A percentile compares a stretch with the other conserved stretches of the same genome.
Conservation (phyloP, 2,888 invertebrate genomes). For the Miltochrista miniata region DNA sequence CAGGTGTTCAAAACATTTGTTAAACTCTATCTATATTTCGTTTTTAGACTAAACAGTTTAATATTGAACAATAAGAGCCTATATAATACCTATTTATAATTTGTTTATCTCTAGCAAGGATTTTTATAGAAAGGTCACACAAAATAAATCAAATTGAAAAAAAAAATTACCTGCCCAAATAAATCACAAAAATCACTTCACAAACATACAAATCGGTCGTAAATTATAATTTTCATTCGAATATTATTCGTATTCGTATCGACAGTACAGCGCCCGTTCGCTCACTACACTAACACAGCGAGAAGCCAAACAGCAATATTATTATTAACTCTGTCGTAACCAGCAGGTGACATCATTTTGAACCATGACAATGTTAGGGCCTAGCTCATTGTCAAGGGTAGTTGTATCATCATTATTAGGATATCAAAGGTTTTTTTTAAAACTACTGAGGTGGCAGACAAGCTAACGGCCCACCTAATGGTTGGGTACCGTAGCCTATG, state of each 20-base stretch:
- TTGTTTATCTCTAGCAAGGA: no score
- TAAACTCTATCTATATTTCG: no score
- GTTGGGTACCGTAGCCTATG: no score
- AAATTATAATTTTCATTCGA: conserved; percentile 30
- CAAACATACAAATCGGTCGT: conserved; percentile 26
- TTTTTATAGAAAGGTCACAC: no score
- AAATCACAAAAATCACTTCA: conserved; percentile 21
- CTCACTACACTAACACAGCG: conserved; percentile 51
- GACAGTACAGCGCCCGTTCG: conserved; percentile 49
- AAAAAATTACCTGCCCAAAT: conserved; percentile 27
- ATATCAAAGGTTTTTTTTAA: no score
- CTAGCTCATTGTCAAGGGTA: conserved; percentile 56
- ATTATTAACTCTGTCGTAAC: conserved; percentile 73
- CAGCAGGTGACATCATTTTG: conserved; percentile 68
- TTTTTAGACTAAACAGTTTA: no score
- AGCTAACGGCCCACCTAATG: no score
- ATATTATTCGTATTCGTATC: conserved; percentile 42
- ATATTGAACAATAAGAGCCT: no score
- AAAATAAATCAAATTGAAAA: neutral
- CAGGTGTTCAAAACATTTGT: no score
- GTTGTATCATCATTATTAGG: no score
- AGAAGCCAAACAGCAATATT: conserved; percentile 67
- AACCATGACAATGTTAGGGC: conserved; percentile 45
- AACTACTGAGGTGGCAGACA: no score
- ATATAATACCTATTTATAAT: no score